phyloP scores from a whole-genome alignment of 2,797 vertebrate species.

The Myotis findleyi region DNA sequence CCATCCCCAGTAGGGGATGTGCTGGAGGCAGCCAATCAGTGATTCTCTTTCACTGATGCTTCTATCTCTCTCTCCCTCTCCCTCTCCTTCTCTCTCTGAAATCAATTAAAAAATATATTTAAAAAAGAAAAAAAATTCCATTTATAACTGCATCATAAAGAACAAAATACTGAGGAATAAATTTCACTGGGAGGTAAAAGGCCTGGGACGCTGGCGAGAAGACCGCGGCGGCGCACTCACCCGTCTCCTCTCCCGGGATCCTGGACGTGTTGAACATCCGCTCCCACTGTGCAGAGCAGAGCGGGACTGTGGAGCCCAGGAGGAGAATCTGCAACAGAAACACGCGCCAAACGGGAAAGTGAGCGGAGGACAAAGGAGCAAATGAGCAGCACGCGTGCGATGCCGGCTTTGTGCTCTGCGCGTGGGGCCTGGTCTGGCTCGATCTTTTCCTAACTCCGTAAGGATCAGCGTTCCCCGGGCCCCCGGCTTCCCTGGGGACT shows the following conservation, averaged over 20 bases:
- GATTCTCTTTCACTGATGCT: too few relatives aligned
- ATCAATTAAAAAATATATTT: too few relatives aligned
- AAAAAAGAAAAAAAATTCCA: neutral
- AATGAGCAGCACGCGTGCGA: neutral
- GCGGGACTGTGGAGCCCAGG: constrained; percentile 95
- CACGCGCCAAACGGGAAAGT: neutral
- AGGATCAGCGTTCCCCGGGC: fast-evolving
- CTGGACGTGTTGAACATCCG: constrained; percentile 98
- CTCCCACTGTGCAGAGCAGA: constrained; percentile 99
- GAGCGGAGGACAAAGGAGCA: neutral
- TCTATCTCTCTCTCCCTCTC: too few relatives aligned
- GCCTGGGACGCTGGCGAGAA: fast-evolving
- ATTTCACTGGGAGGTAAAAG: neutral
- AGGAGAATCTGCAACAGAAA: constrained; percentile 92
- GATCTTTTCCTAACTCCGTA: fast-evolving
- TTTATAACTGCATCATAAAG: too few relatives aligned
- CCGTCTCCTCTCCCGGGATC: constrained; percentile 95
- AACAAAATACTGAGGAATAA: fast-evolving
- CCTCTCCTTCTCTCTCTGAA: too few relatives aligned
- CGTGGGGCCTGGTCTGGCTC: neutral
- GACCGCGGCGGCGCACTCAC: constrained; percentile 88
- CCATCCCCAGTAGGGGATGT: too few relatives aligned
- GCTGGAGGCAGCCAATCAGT: too few relatives aligned
- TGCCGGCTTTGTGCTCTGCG: fast-evolving
- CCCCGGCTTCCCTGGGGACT: fast-evolving